Conservation (phyloP, 2,113 vertebrate species). For the Cyprinus carpio region DNA sequence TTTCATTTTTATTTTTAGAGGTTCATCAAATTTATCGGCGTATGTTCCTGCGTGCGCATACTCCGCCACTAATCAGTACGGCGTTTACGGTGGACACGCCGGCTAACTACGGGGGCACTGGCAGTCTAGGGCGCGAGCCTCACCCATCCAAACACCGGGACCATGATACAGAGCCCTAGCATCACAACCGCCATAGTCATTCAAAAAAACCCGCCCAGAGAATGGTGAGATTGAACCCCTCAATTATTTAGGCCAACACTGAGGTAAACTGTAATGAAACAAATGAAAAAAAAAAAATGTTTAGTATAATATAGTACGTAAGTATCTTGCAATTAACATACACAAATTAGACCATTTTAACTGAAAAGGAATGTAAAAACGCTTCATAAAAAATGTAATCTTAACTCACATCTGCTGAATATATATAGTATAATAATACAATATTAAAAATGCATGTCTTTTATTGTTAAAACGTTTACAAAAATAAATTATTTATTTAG, state of each 20-base stretch:
- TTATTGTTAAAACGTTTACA: neutral
- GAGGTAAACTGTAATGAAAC: neutral
- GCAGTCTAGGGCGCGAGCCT: conserved; percentile 76
- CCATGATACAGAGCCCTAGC: conserved; percentile 72
- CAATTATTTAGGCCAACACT: neutral
- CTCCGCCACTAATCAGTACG: conserved; percentile 80
- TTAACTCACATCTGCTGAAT: neutral
- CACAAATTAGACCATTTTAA: neutral
- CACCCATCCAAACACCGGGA: conserved; percentile 68
- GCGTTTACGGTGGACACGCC: conserved; percentile 78
- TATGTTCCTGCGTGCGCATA: conserved; percentile 87
- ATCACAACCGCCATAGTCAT: conserved; percentile 64
- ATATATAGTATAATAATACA: too few relatives aligned
- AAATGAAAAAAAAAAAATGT: neutral
- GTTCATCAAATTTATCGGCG: conserved; percentile 77
- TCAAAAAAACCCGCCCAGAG: conserved; percentile 49
- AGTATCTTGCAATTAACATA: neutral
- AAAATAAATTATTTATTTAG: neutral
- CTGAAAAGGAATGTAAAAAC: neutral
- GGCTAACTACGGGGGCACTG: conserved; percentile 81
- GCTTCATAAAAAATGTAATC: neutral
- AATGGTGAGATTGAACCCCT: conserved; percentile 71
- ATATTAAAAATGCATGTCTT: neutral
- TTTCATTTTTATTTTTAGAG: conserved; percentile 61
- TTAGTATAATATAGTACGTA: neutral